These are phyloP conservation scores for Alauda arvensis DNA, from an alignment of 2,797 vertebrate species.

Conservation along the genomic window DNA sequence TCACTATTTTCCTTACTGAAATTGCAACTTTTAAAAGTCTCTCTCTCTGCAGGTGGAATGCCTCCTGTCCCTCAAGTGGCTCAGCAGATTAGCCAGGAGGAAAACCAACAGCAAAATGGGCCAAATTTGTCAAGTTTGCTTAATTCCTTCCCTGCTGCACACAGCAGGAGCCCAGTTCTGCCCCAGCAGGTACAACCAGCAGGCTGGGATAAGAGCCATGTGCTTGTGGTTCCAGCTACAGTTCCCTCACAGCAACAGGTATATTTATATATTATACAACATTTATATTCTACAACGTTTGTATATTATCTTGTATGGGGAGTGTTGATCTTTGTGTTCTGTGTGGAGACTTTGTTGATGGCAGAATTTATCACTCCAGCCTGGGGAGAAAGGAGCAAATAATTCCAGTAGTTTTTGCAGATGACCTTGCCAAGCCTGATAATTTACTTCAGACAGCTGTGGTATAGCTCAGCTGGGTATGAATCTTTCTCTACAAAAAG, in stretches of 20 bases:
- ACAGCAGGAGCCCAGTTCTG: constrained; percentile 72
- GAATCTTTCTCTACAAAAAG: not conserved
- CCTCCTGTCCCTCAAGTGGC: constrained; percentile 77
- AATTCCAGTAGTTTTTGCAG: not conserved
- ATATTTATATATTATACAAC: not conserved
- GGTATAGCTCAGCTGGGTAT: not conserved
- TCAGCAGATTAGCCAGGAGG: constrained; percentile 83
- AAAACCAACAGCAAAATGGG: constrained; percentile 85
- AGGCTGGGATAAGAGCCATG: constrained; percentile 68
- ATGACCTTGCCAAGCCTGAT: not conserved
- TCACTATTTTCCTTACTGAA: not conserved
- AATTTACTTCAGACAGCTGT: not conserved
- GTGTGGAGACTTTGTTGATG: not conserved
- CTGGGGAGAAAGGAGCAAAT: not conserved
- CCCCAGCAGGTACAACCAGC: constrained; percentile 73
- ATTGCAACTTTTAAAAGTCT: not conserved
- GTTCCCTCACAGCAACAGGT: constrained; percentile 65
- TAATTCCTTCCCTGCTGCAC: constrained; percentile 77
- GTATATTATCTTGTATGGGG: not conserved
- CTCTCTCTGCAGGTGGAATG: constrained; percentile 79
- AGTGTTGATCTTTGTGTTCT: not conserved
- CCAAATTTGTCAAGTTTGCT: constrained; percentile 84
- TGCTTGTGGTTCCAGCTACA: constrained; percentile 54
- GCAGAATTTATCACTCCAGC: not conserved
- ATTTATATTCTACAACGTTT: not conserved